Conservation (phyloP, 2,797 vertebrate species). For the Meriones psammophilus region DNA sequence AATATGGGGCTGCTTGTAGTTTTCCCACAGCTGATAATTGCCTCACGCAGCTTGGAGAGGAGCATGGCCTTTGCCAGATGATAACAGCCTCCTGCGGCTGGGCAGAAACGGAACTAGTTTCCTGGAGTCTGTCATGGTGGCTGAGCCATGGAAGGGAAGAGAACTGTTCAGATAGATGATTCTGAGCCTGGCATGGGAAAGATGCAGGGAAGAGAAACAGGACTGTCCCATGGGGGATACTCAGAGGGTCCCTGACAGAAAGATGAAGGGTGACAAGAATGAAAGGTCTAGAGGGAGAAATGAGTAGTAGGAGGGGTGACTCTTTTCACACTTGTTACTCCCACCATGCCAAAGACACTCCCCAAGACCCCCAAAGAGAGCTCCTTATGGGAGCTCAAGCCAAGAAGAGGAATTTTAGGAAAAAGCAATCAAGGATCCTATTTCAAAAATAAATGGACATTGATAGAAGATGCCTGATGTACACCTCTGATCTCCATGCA, state of each 20-base stretch:
- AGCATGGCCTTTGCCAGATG: too few relatives aligned
- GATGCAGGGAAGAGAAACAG: neutral
- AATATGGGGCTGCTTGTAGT: too few relatives aligned
- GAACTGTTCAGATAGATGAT: neutral
- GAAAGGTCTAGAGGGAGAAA: neutral
- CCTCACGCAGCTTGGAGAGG: too few relatives aligned
- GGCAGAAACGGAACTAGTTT: neutral
- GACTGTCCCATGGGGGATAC: neutral
- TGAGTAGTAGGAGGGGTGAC: rapidly evolving
- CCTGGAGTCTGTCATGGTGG: neutral
- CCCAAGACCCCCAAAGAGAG: neutral
- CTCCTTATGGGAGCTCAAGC: neutral
- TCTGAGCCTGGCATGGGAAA: neutral
- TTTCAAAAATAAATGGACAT: neutral
- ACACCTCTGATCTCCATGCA: neutral
- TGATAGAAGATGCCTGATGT: neutral
- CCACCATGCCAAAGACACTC: neutral
- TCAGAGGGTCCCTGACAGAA: neutral
- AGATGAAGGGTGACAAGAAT: neutral
- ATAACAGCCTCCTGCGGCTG: too few relatives aligned
- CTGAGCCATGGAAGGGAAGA: neutral
- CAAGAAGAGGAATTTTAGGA: neutral
- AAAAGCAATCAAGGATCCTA: slow-evolving; percentile 18
- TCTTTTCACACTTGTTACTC: neutral
- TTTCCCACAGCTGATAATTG: too few relatives aligned